These are phyloP conservation scores for Heliconius melpomene DNA, from an alignment of 1,140 invertebrate genomes.

Conservation along the genomic window DNA sequence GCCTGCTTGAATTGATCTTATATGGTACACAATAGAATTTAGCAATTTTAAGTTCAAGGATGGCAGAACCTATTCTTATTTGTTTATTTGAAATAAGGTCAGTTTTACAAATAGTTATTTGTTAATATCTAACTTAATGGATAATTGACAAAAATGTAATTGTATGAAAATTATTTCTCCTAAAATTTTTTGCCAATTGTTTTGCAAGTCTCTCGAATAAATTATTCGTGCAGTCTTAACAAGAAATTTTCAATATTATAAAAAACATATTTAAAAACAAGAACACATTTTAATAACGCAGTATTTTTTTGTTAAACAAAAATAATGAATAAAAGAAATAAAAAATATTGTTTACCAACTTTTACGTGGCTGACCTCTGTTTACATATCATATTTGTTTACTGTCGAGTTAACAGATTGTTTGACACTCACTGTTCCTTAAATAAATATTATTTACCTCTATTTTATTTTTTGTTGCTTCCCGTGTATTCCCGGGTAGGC, in stretches of 20 bases:
- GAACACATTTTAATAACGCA: too few relatives aligned
- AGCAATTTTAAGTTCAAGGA: not conserved
- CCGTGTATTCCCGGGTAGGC: not conserved
- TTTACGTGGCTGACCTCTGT: constrained; percentile 43
- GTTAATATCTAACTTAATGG: not conserved
- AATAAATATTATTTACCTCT: constrained; percentile 15
- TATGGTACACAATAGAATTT: not conserved
- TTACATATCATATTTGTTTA: constrained; percentile 48
- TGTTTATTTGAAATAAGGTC: too few relatives aligned
- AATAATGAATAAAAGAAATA: not conserved
- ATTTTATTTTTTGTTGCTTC: not conserved
- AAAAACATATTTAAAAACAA: too few relatives aligned
- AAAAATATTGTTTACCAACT: constrained; percentile 41
- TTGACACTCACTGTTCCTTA: constrained; percentile 14
- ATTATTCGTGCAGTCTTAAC: too few relatives aligned
- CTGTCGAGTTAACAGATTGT: constrained; percentile 29
- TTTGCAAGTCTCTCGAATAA: too few relatives aligned
- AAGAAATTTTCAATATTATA: not conserved
- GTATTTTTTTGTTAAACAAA: too few relatives aligned
- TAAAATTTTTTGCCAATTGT: too few relatives aligned
- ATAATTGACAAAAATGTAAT: not conserved
- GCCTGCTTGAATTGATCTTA: not conserved
- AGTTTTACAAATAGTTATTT: not conserved
- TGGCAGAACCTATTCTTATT: not conserved
- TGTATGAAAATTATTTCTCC: not conserved